phyloP scores from a whole-genome alignment of 30 jellyfish, hydroid and myxozoan genomes.

The Pelagia noctiluca region DNA sequence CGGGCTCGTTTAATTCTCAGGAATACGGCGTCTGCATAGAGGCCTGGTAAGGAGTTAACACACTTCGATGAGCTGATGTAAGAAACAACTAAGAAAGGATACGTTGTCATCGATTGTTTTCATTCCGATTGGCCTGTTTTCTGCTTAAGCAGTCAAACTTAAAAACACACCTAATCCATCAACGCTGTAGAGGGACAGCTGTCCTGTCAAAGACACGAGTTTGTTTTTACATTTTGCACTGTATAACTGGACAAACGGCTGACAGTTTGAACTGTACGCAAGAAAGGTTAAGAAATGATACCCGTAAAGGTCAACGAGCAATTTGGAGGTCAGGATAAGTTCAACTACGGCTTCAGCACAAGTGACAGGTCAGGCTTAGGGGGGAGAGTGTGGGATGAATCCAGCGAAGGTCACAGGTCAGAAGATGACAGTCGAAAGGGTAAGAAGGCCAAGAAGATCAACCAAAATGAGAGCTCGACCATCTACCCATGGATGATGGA shows the following conservation, averaged over 20 bases:
- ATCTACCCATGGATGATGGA: conserved; percentile 73
- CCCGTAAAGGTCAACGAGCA: conserved; percentile 56
- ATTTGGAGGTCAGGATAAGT: conserved; percentile 6
- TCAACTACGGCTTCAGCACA: conserved; percentile 48
- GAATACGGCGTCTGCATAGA: conserved; percentile 41
- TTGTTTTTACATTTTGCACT: no score
- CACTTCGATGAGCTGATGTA: neutral
- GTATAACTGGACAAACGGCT: no score
- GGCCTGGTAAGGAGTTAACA: conserved; percentile 31
- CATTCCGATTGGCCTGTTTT: conserved; percentile 52
- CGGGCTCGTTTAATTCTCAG: conserved; percentile 7
- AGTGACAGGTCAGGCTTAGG: conserved; percentile 52
- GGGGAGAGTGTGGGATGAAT: conserved; percentile 5
- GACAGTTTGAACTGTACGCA: no score
- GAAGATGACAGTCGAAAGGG: conserved; percentile 1
- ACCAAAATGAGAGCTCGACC: neutral
- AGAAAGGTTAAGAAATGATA: neutral
- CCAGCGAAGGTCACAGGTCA: neutral
- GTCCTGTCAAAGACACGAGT: conserved; percentile 14
- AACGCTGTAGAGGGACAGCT: no score
- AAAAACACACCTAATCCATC: conserved; percentile 62
- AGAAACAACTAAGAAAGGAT: conserved; percentile 21
- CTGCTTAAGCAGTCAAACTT: conserved; percentile 21
- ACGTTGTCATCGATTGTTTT: neutral
- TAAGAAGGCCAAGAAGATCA: conserved; percentile 1